Evolutionary conservation across 2,797 vertebrate species (phyloP).

Genomic region (Sphenodon punctatus): DNA sequence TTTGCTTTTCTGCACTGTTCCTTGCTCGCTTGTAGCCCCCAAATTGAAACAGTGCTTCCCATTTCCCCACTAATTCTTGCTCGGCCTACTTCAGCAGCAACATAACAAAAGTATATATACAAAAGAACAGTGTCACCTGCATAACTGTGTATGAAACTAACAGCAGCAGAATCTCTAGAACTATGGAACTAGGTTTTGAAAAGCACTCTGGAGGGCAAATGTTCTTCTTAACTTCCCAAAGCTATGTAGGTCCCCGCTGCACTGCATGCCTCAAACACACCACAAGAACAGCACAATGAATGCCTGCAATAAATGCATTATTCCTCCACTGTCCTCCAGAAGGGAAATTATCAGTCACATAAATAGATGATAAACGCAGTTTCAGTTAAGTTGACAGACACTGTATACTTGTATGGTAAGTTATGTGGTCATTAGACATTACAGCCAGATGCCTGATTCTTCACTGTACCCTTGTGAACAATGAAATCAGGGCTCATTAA

Average conservation of each 20-base stretch:
- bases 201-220: background rate
- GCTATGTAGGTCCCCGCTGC: fast-evolving
- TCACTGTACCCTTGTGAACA: no score
- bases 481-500: no score
- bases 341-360: background rate
- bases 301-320: background rate
- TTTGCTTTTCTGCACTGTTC: constrained; percentile 35
- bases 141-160: background rate
- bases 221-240: background rate
- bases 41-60: constrained; percentile 11
- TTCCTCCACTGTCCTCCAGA: background rate
- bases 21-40: constrained; percentile 15
- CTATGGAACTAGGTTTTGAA: background rate
- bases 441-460: background rate
- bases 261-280: background rate
- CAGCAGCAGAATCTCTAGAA: background rate
- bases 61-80: background rate
- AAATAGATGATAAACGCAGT: background rate
- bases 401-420: background rate
- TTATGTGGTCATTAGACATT: constrained; percentile 1
- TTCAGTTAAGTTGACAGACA: background rate
- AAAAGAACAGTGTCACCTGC: background rate
- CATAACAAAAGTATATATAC: background rate
- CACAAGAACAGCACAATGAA: no score
- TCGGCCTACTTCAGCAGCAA: constrained; percentile 8